Percentiles rank a stretch among this genome's conserved stretches.
Conservation (phyloP, 2,113 vertebrate species). For the Sphyrna mokarran region DNA sequence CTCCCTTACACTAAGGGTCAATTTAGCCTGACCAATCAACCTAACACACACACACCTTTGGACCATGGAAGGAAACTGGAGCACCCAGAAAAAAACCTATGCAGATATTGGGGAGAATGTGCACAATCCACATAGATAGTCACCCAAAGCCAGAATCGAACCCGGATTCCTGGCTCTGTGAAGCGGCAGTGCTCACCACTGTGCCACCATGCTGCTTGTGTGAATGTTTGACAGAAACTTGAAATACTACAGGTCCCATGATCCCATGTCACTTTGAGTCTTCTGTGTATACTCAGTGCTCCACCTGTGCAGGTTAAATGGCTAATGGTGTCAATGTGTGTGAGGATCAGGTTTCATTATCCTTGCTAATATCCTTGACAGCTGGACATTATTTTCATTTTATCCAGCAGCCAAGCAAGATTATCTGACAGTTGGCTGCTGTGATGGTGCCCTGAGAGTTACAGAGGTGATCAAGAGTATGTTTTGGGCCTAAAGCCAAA, state of each 20-base stretch:
- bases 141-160: no score
- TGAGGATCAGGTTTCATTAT: conserved; percentile 7
- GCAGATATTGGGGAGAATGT: no score
- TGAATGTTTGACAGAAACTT: neutral
- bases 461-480: conserved; percentile 20
- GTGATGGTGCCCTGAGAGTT: neutral
- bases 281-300: neutral
- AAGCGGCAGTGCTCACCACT: no score
- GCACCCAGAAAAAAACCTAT: no score
- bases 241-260: conserved; percentile 10
- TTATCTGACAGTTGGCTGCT: neutral
- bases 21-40: no score
- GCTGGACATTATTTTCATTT: conserved; percentile 26
- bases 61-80: no score
- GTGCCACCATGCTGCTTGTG: neutral
- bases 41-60: no score
- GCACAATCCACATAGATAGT: no score
- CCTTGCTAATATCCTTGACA: conserved; percentile 23
- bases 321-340: neutral
- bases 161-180: no score
- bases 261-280: neutral
- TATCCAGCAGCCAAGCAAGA: neutral
- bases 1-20: no score
- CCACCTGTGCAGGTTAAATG: neutral
- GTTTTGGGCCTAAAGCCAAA: conserved; percentile 20